These are phyloP conservation scores for Sialis lutaria DNA, from an alignment of 2,888 invertebrate species.

Conservation along the genomic window DNA sequence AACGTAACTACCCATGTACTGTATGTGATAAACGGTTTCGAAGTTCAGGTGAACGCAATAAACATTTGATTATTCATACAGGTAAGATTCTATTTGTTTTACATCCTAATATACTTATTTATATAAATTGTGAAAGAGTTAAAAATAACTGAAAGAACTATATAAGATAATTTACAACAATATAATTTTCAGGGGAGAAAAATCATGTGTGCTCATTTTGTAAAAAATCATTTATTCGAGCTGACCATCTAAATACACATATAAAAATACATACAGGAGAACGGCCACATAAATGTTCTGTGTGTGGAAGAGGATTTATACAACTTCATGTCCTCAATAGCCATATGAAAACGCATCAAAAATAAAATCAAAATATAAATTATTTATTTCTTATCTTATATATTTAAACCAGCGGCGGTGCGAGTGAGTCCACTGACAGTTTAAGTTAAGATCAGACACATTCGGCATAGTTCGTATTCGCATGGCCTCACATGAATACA, in stretches of 20 bases:
- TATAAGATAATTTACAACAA: constrained; percentile 13
- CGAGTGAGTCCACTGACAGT: too few species aligned
- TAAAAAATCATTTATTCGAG: constrained; percentile 32
- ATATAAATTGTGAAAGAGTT: background rate
- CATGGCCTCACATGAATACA: too few species aligned
- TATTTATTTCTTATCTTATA: too few species aligned
- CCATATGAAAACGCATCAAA: constrained; percentile 28
- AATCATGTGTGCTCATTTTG: constrained; percentile 25
- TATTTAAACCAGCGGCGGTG: too few species aligned
- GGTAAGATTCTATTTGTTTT: constrained; percentile 7
- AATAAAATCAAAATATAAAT: background rate
- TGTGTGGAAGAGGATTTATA: constrained; percentile 35
- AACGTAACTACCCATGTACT: constrained; percentile 11
- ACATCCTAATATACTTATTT: background rate
- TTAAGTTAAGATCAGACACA: too few species aligned
- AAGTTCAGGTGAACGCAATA: constrained; percentile 13
- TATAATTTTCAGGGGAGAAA: constrained; percentile 17
- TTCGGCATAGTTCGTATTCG: too few species aligned
- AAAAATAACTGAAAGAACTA: too few species aligned
- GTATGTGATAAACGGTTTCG: constrained; percentile 14
- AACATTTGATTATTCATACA: constrained; percentile 14
- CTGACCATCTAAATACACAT: constrained; percentile 32
- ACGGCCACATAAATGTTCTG: constrained; percentile 30
- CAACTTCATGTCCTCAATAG: constrained; percentile 32
- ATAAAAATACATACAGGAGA: constrained; percentile 34